Evolutionary conservation across 2,888 invertebrate genomes (phyloP), one percentile per base, ranked within the genome.

Genomic region (Cacoxenus indagator): DNA sequence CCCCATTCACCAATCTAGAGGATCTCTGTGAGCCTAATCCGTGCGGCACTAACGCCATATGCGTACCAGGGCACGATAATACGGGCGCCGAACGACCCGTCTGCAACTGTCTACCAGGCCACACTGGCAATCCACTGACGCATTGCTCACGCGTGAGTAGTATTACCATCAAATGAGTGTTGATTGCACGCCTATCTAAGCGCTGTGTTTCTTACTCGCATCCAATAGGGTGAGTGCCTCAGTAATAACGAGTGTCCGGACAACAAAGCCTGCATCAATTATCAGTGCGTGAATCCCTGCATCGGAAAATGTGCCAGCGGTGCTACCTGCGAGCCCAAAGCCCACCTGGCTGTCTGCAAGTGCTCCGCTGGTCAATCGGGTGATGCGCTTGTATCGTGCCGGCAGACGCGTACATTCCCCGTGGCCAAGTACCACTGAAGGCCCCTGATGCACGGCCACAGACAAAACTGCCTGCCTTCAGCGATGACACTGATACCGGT

Each of bases 11-110:
- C 55, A 19, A 17, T 65, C 29, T 78, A 94, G 95, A 91, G 84
- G 96, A 96, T 83, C 90, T 96, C 3, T 96, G 96, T 85, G 91
- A 92, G 75, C 96, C 95, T 0, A 96, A 95, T 89, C 96, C 95
- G n/a, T 96, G 96, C 76, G 96, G 96, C 48, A 88, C 89, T 14
- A 88, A 88, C 73, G 87, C 88, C 59, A 83, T 87, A 70, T 96
- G 96, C 82, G 92, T 92, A 19, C 95, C 96, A 0, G 96, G 96
- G 2, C 93, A 93, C 84, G 96, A 96, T 86, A 92, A 92, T 70
- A 92, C 92, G 5, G 94, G 94, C 54, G 92, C 92, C 67, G 95
- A 96, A 81, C 90, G 96, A 4, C 95, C 96, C 5, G 95, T 96
- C 55, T 96, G 96, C 85, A 95, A 94, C 9, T 96, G 96, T 83